Evolutionary conservation across 2,888 invertebrate genomes (phyloP), one percentile per base, ranked within the genome.

Genomic region (Dorcus parallelipipedus): DNA sequence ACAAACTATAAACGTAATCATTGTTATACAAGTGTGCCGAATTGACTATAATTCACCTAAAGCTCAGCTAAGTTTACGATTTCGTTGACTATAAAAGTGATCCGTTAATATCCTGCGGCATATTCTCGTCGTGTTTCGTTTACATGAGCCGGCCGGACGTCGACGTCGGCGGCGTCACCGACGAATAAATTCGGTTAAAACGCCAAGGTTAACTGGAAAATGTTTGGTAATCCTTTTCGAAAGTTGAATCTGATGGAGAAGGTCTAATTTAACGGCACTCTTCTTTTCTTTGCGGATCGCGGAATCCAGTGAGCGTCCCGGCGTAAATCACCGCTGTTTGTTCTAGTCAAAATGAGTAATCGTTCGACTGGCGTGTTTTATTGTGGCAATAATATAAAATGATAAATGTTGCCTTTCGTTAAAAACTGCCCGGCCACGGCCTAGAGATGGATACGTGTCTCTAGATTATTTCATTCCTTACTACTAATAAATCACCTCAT

Each of bases 261-360:
- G 26, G 26, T 20, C 45, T 45, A 45, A 45, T 45, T 45, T 45
- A 45, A 9, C 45, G 1, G 45, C 20, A n/a, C 42, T 10, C 42
- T 42, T 14, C 9, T 10, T 45, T 23, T 23, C 23, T 45, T 45
- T 45, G 17, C 9, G 58, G 62, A 61, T 58, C 64, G 61, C 63
- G 54, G 66, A 71, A 72, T 71, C 69, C 69, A 66, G 67, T 67
- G 68, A 68, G 70, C 71, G 67, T 70, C 65, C 66, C 66, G 69
- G 71, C 73, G 72, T 73, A 73, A 74, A 73, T 74, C 74, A 72
- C 73, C 70, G 71, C 71, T 71, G 73, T 74, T 73, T 73, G 72
- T 73, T 69, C 68, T 69, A 71, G 73, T 74, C 74, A 73, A 71
- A 71, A 73, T 73, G 73, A 73, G 69, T 72, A 73, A 74, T 74